A percentile compares a stretch with the other conserved stretches of the same genome.
These are phyloP conservation scores for Alviniconcha strummeri DNA, from an alignment of 2,888 invertebrate genomes.

Conservation along the genomic window DNA sequence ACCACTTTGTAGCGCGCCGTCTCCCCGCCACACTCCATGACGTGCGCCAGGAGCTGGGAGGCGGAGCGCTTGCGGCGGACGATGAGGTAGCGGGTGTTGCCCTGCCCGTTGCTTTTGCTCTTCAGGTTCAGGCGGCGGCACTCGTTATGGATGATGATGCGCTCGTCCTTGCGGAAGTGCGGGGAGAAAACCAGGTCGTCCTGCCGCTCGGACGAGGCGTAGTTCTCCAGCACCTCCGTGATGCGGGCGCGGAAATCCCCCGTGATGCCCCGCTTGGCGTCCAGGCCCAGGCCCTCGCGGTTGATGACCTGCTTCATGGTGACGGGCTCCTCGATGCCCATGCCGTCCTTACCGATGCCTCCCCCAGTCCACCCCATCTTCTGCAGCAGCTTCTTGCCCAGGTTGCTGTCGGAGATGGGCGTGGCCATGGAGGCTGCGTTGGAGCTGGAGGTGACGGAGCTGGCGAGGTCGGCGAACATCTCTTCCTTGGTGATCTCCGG, in stretches of 20 bases:
- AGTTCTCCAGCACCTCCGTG: constrained; percentile 64
- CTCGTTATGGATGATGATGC: constrained; percentile 72
- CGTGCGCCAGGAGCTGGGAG: constrained; percentile 74
- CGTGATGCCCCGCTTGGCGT: constrained; percentile 52
- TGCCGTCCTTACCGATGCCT: constrained; percentile 79
- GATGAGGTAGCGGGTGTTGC: constrained; percentile 75
- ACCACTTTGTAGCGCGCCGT: constrained; percentile 76
- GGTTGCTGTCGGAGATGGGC: constrained; percentile 72
- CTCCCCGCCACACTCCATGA: constrained; percentile 75
- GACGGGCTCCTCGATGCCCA: constrained; percentile 81
- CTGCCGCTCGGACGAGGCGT: constrained; percentile 63
- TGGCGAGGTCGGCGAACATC: constrained; percentile 56
- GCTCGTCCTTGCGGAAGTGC: constrained; percentile 74
- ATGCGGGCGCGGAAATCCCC: constrained; percentile 61
- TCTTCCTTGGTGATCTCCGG: constrained; percentile 55
- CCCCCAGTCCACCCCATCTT: constrained; percentile 86
- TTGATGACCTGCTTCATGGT: constrained; percentile 58
- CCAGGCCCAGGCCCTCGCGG: constrained; percentile 68
- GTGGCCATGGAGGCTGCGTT: neutral
- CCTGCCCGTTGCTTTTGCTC: constrained; percentile 76
- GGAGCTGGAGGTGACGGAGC: constrained; percentile 21
- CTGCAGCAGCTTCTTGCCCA: constrained; percentile 79
- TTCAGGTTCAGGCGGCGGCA: constrained; percentile 74
- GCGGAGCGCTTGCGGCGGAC: constrained; percentile 76
- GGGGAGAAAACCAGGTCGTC: constrained; percentile 73